phyloP scores from a whole-genome alignment of 2,797 vertebrate species.

The Mormyrus proboscirostris region DNA sequence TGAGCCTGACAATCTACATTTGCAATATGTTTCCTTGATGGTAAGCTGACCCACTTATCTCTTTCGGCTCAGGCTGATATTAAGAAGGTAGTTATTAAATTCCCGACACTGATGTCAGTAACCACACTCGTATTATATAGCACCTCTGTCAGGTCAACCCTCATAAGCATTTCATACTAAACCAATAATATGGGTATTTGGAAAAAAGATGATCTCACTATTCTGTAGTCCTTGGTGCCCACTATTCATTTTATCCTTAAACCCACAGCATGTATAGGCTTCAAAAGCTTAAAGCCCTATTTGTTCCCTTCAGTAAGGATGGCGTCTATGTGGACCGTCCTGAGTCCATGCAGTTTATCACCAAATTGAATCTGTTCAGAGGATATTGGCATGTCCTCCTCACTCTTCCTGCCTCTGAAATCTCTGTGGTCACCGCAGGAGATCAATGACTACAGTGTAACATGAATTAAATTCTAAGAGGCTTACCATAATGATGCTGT shows the following conservation, averaged over 20 bases:
- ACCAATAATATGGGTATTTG: neutral
- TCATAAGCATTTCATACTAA: conserved; percentile 5
- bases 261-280: neutral
- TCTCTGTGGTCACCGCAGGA: neutral
- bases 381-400: neutral
- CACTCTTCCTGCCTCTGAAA: neutral
- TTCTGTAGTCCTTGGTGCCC: neutral
- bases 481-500: neutral
- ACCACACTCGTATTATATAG: neutral
- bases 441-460: neutral
- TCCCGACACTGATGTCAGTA: neutral
- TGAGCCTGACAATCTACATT: neutral
- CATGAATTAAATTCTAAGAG: neutral
- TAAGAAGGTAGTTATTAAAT: neutral
- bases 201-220: neutral
- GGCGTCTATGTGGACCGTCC: neutral
- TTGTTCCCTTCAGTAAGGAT: neutral
- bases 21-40: neutral
- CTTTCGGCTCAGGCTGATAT: neutral
- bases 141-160: neutral
- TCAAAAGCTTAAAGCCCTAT: neutral
- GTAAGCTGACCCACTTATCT: neutral
- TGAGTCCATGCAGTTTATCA: neutral
- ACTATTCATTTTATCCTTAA: neutral
- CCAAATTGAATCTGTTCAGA: neutral